Evolutionary conservation across 2,888 invertebrate genomes (phyloP).

Genomic region (Ectemnius continuus): DNA sequence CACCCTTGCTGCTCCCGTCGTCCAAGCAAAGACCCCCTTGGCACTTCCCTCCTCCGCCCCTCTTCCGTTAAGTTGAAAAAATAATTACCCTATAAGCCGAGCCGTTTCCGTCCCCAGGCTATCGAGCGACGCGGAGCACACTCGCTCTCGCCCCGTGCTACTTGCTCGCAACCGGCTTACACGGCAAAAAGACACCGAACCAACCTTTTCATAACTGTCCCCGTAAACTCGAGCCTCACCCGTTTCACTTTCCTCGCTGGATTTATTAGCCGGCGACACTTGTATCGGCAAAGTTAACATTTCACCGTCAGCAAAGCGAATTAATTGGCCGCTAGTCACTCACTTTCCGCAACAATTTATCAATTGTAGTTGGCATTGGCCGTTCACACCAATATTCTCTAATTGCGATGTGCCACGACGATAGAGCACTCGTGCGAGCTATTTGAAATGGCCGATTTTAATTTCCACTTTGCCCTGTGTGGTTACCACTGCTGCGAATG

Average conservation of each 20-base stretch:
- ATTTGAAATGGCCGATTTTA: slow-evolving; percentile 29
- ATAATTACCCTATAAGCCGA: slow-evolving; percentile 59
- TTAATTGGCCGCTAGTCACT: slow-evolving; percentile 11
- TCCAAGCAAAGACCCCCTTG: slow-evolving; percentile 33
- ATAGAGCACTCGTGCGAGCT: slow-evolving; percentile 4
- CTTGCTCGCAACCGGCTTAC: no score
- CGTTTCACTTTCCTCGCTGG: no score
- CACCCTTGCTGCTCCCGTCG: slow-evolving; percentile 40
- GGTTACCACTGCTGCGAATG: background rate
- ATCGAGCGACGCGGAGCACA: background rate
- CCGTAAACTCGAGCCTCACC: no score
- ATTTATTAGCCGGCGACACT: no score
- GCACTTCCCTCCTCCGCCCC: slow-evolving; percentile 40
- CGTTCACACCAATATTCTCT: slow-evolving; percentile 13
- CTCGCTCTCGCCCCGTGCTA: no score
- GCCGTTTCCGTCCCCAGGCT: slow-evolving; percentile 43
- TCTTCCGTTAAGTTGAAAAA: slow-evolving; percentile 56
- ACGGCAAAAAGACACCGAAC: no score
- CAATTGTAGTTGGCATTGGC: slow-evolving; percentile 23
- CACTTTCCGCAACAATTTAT: slow-evolving; percentile 17
- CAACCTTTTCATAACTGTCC: no score
- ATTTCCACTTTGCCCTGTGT: slow-evolving; percentile 11
- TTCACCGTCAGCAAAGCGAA: background rate
- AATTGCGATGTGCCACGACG: slow-evolving; percentile 18
- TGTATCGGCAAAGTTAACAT: no score